phyloP scores from a whole-genome alignment of 2,888 invertebrate species.

The Melanchra persicariae region DNA sequence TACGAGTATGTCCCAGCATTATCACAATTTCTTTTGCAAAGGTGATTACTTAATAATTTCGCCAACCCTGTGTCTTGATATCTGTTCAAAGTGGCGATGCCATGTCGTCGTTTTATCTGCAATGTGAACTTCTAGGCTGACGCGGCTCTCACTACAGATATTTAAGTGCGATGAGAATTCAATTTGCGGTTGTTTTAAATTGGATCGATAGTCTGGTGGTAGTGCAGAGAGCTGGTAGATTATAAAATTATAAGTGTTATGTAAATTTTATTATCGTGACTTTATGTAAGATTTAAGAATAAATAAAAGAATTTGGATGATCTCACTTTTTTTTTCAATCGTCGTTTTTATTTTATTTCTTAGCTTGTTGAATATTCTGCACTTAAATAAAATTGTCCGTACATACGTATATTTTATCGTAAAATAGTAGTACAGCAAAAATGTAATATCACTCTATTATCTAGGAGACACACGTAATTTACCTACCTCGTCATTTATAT shows the following conservation, averaged over 20 bases:
- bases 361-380: neutral
- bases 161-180: conserved; percentile 51
- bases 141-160: conserved; percentile 44
- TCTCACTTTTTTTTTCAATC: neutral
- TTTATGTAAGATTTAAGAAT: too few species aligned
- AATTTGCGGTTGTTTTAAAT: conserved; percentile 50
- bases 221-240: neutral
- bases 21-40: neutral
- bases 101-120: conserved; percentile 62
- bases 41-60: neutral
- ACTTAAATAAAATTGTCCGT: too few species aligned
- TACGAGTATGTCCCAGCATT: neutral
- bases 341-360: too few species aligned
- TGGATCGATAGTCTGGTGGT: conserved; percentile 11
- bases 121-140: conserved; percentile 59
- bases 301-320: neutral
- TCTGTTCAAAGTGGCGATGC: conserved; percentile 69
- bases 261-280: neutral
- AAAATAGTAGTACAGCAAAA: neutral
- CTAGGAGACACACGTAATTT: neutral
- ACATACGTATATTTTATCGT: too few species aligned
- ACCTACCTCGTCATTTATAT: too few species aligned
- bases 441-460: neutral
- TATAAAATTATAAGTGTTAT: neutral
- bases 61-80: conserved; percentile 59